Evolutionary conservation across 2,888 invertebrate genomes (phyloP).

Genomic region (Barypeithes pellucidus): DNA sequence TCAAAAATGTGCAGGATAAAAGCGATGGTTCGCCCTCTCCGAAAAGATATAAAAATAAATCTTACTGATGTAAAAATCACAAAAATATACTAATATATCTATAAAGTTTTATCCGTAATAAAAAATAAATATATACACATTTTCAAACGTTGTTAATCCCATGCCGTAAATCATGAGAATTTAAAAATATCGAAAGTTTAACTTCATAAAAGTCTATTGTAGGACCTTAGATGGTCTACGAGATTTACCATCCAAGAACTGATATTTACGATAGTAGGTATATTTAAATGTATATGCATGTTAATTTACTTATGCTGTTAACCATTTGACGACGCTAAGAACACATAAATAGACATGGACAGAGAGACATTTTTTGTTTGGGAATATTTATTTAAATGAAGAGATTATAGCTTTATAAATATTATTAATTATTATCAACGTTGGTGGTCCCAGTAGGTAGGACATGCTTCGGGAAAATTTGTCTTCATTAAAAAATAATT

Average conservation of each 20-base stretch:
- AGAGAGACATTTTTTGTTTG: background rate
- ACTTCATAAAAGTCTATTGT: slow-evolving; percentile 2
- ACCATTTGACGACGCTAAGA: background rate
- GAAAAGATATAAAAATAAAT: too few relatives aligned
- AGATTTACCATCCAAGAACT: slow-evolving; percentile 5
- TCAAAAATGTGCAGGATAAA: too few relatives aligned
- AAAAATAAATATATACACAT: background rate
- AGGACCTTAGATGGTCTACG: background rate
- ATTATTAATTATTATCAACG: background rate
- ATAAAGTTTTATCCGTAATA: background rate
- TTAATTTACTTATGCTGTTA: background rate
- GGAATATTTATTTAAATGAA: background rate
- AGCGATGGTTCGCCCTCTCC: too few relatives aligned
- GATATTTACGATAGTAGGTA: background rate
- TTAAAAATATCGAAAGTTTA: background rate
- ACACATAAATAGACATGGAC: background rate
- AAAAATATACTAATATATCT: too few relatives aligned
- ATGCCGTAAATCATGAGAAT: background rate
- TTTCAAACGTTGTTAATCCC: background rate
- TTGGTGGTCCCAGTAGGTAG: background rate
- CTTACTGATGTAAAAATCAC: too few relatives aligned
- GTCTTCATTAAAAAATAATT: too few relatives aligned
- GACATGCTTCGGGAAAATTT: too few relatives aligned
- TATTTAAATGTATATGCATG: background rate
- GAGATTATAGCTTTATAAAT: background rate